These are phyloP conservation scores for Calcarius ornatus DNA, from an alignment of 2,113 vertebrate genomes.

Conservation along the genomic window DNA sequence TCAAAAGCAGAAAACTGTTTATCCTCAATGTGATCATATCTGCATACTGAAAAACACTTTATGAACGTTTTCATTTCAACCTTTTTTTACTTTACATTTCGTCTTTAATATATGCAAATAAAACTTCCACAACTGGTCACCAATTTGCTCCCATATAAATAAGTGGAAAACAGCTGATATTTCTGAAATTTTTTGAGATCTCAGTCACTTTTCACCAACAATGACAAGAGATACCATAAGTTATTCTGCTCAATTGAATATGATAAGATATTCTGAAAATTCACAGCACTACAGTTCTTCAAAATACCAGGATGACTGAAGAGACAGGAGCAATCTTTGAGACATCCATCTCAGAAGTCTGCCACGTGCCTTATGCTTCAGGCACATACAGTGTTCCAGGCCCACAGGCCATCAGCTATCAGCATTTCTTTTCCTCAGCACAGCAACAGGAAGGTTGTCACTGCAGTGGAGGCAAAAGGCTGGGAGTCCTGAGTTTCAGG, in stretches of 20 bases:
- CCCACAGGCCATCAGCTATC: accelerated
- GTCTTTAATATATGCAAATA: not conserved
- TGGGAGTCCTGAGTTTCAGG: not conserved
- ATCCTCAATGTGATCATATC: not conserved
- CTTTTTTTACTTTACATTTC: not conserved
- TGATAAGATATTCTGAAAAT: not conserved
- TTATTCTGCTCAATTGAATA: not conserved
- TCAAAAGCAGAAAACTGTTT: not conserved
- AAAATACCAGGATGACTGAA: not conserved
- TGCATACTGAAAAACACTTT: not conserved
- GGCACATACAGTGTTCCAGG: not conserved
- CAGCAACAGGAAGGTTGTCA: not conserved
- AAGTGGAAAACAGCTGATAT: not conserved
- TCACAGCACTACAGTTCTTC: not conserved
- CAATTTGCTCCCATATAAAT: not conserved
- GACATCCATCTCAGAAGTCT: not conserved
- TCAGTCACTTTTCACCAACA: not conserved
- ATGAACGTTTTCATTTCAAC: not conserved
- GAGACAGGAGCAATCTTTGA: not conserved
- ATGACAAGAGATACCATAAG: not conserved
- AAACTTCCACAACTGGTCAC: not conserved
- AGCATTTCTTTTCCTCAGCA: not conserved
- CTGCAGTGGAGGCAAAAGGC: not conserved
- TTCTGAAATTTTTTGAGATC: not conserved
- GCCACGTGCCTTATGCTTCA: not conserved